Conservation (phyloP, 2,888 invertebrate genomes). For the Hypercompe scribonia region DNA sequence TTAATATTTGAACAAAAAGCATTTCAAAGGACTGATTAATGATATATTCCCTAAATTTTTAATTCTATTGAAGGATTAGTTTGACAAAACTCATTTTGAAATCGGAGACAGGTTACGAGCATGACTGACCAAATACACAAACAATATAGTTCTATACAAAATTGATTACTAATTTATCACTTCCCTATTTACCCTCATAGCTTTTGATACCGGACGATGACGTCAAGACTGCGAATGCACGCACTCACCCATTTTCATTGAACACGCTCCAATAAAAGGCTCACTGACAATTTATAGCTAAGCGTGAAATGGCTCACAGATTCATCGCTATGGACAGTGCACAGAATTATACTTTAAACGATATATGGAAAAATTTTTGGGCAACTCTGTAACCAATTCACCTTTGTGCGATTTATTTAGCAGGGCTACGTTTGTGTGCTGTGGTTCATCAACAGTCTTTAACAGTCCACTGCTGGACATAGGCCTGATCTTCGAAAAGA, state of each 20-base stretch:
- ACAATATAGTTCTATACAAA: slow-evolving; percentile 13
- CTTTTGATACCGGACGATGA: slow-evolving; percentile 42
- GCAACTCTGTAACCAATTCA: background rate
- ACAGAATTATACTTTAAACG: slow-evolving; percentile 4
- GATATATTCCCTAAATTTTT: background rate
- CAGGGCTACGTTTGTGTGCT: background rate
- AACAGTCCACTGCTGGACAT: no score
- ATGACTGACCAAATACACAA: slow-evolving; percentile 1
- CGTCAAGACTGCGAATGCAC: slow-evolving; percentile 44
- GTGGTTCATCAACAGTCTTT: no score
- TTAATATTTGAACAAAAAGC: no score
- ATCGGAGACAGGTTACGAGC: background rate
- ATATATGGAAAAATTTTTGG: background rate
- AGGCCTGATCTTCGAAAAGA: no score
- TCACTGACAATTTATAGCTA: slow-evolving; percentile 61
- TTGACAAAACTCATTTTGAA: background rate
- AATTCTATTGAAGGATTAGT: slow-evolving; percentile 7
- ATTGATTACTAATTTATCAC: slow-evolving; percentile 46
- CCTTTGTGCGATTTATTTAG: background rate
- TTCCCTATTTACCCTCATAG: slow-evolving; percentile 27
- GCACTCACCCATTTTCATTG: slow-evolving; percentile 52
- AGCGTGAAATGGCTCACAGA: slow-evolving; percentile 54
- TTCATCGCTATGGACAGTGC: slow-evolving; percentile 26
- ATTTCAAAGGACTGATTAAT: background rate
- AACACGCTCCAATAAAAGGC: slow-evolving; percentile 58